These are phyloP conservation scores for Procambarus clarkii DNA, from an alignment of 1,140 invertebrate species.

Conservation along the genomic window DNA sequence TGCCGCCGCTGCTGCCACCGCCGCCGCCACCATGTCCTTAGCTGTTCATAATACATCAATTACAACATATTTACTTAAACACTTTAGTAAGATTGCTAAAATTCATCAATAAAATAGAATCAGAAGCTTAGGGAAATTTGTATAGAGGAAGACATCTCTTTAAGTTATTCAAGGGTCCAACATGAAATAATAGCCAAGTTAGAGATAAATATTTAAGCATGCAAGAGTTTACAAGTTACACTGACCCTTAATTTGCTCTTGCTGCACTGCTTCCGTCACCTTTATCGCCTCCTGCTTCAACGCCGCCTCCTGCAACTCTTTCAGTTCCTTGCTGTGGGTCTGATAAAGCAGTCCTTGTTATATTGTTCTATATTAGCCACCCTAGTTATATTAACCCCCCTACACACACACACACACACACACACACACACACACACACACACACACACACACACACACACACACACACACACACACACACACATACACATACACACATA, in stretches of 20 bases:
- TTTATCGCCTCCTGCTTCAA: neutral
- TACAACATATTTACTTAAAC: neutral
- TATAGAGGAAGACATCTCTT: no score
- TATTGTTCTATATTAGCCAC: no score
- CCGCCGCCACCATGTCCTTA: neutral
- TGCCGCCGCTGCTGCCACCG: conserved; percentile 6
- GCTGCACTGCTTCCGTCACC: neutral
- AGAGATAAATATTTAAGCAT: no score
- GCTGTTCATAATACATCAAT: no score
- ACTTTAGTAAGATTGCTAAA: no score
- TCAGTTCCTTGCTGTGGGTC: neutral
- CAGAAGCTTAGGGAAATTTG: no score
- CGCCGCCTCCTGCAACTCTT: conserved; percentile 2
- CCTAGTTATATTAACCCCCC: neutral
- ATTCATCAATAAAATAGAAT: no score
- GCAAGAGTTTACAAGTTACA: no score
- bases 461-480: neutral
- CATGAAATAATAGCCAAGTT: no score
- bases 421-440: neutral
- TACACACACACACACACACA: neutral
- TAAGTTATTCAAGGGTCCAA: no score
- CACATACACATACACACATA: neutral
- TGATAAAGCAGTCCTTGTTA: neutral
- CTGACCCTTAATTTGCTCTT: conserved; percentile 16
- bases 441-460: neutral